Conservation (phyloP, 2,888 invertebrate species). For the Syritta pipiens region DNA sequence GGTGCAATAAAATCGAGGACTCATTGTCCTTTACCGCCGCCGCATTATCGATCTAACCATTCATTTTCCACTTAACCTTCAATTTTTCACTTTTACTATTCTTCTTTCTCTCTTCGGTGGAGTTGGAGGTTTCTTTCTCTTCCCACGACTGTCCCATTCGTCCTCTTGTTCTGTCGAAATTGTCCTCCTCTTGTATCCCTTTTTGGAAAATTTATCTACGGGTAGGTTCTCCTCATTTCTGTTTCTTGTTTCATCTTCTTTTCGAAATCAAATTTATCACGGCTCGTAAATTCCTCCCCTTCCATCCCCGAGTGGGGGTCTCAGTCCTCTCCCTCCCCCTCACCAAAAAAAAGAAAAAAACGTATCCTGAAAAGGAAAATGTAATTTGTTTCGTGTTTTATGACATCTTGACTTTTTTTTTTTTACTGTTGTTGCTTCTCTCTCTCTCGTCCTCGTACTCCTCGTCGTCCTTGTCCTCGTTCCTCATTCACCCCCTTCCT, state of each 20-base stretch:
- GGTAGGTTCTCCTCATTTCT: slow-evolving; percentile 28
- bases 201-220: slow-evolving; percentile 41
- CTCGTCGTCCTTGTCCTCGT: slow-evolving; percentile 49
- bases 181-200: slow-evolving; percentile 41
- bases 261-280: slow-evolving; percentile 62
- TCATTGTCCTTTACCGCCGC: slow-evolving; percentile 38
- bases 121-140: background rate
- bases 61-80: slow-evolving; percentile 65
- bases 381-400: slow-evolving; percentile 66
- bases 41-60: slow-evolving; percentile 65
- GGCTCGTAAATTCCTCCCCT: slow-evolving; percentile 43
- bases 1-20: background rate
- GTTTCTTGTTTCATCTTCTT: slow-evolving; percentile 2
- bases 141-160: too few relatives aligned
- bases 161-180: slow-evolving; percentile 46
- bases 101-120: background rate
- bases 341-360: slow-evolving; percentile 8
- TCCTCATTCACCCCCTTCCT: too few relatives aligned
- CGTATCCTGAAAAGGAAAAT: slow-evolving; percentile 31
- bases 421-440: background rate
- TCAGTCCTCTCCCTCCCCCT: background rate
- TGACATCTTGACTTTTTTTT: slow-evolving; percentile 54
- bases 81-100: slow-evolving; percentile 41
- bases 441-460: slow-evolving; percentile 18
- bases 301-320: background rate